Base-by-base conservation (phyloP, 2,797 vertebrate genomes). In the Argentina silus region DNA sequence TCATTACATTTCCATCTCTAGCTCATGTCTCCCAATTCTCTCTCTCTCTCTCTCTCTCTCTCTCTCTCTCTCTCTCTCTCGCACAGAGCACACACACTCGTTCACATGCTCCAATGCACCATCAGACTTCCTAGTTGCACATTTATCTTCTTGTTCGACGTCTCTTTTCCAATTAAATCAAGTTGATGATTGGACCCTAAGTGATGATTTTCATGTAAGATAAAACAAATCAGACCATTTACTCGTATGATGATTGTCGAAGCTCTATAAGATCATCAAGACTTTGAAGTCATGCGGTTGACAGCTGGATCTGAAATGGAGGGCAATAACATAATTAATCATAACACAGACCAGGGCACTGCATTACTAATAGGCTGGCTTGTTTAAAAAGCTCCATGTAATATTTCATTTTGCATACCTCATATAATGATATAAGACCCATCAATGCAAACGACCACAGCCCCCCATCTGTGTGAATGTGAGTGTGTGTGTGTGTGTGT, bases 11-110 rank as follows among this genome's bases (percentile, higher is more conserved):
- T 74, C 61, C 15, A 53, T 55, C 57, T 74, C 61, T 19, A 19
- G 60, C 42, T 2, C 14, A 59, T 87, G 85, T 91, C 86, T 88
- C 87, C 86, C 69, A 76, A 12, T 43, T 74, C 59, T 10, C 50
- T 68, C 63, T 62, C 48, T 64, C 74, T 75, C 75, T 76, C 65
- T 48, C 47, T 7, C 64, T 73, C 56, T 63, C 27, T 21, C 15
- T 2, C 44, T 64, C 50, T 66, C 59, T 56, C 51, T 80, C 17
- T 14, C 21, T 57, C 76, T 69, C 6, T 74, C 73, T 55, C 69
- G n/a, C n/a, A n/a, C n/a, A n/a, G n/a, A n/a, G n/a, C 67, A 45
- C 42, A 42, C 36, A 57, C 6, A 14, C 76, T 23, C 19, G 51
- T 21, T 19, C 48, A 51, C 61, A 75, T 63, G 57, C 75, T 55